phyloP scores from a whole-genome alignment of 2,888 invertebrate genomes.

The Phymatocera aterrima region DNA sequence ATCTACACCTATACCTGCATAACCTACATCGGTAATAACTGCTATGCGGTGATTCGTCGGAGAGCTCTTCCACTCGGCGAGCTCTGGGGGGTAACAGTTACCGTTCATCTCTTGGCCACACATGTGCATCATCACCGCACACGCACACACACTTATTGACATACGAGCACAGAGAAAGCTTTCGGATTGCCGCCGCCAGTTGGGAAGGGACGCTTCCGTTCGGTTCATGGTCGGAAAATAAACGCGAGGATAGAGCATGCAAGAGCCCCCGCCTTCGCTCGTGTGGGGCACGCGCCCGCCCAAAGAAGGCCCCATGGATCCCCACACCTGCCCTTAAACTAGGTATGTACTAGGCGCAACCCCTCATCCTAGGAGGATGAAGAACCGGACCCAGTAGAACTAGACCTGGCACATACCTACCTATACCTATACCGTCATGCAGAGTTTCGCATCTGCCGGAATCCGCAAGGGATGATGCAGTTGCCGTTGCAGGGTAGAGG shows the following conservation, averaged over 20 bases:
- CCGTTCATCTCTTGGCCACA: background rate
- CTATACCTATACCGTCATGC: background rate
- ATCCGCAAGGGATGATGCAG: slow-evolving; percentile 51
- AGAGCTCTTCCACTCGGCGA: background rate
- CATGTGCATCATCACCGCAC: background rate
- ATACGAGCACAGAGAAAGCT: background rate
- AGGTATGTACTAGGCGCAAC: background rate
- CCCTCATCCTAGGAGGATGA: slow-evolving; percentile 65
- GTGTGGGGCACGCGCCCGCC: slow-evolving; percentile 74
- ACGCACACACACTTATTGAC: background rate
- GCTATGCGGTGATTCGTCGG: background rate
- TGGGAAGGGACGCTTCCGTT: background rate
- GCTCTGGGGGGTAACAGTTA: slow-evolving; percentile 22
- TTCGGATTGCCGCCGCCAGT: background rate
- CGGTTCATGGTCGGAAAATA: slow-evolving; percentile 11
- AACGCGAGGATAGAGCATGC: background rate
- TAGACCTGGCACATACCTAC: slow-evolving; percentile 47
- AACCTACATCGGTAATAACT: background rate
- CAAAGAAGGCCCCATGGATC: slow-evolving; percentile 50
- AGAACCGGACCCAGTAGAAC: slow-evolving; percentile 49
- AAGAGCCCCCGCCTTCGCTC: slow-evolving; percentile 71
- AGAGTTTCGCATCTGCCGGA: slow-evolving; percentile 47
- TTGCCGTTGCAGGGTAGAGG: slow-evolving; percentile 35
- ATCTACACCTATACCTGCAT: background rate
- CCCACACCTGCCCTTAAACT: slow-evolving; percentile 71